Evolutionary conservation across 2,113 vertebrate genomes (phyloP).

Genomic region (Laticauda colubrina): DNA sequence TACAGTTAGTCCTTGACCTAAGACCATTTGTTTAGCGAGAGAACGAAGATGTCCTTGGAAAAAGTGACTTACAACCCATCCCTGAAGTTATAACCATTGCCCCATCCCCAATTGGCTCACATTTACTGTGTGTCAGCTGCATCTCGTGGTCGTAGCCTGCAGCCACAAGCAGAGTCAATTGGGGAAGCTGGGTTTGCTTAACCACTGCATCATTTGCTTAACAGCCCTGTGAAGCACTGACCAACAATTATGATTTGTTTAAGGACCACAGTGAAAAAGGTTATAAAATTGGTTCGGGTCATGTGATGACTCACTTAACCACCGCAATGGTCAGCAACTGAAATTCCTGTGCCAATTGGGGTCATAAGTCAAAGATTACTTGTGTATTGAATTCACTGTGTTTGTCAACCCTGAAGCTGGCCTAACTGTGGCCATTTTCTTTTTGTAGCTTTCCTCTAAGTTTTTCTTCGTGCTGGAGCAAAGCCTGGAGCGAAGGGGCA

Average conservation of each 20-base stretch:
- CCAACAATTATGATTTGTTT: background rate
- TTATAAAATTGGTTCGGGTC: background rate
- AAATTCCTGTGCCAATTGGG: too few species aligned
- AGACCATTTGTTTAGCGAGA: too few species aligned
- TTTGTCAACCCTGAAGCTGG: background rate
- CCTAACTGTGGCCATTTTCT: too few species aligned
- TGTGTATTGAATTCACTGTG: background rate
- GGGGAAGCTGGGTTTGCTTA: background rate
- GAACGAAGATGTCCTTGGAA: background rate
- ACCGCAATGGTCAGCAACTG: too few species aligned
- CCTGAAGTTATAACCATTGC: background rate
- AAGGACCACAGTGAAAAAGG: background rate
- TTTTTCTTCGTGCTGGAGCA: too few species aligned
- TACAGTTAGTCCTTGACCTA: background rate
- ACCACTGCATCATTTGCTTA: background rate
- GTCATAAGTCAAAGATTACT: background rate
- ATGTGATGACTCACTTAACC: too few species aligned
- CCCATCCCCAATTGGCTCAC: background rate
- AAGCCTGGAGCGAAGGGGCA: too few species aligned
- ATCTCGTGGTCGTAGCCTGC: background rate
- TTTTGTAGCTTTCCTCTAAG: too few species aligned
- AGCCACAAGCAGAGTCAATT: background rate
- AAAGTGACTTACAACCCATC: background rate
- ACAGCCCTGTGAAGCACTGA: background rate
- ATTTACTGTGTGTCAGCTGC: background rate